These are phyloP conservation scores for Thysanoteuthis rhombus DNA, from an alignment of 2,888 invertebrate genomes.

Conservation along the genomic window DNA sequence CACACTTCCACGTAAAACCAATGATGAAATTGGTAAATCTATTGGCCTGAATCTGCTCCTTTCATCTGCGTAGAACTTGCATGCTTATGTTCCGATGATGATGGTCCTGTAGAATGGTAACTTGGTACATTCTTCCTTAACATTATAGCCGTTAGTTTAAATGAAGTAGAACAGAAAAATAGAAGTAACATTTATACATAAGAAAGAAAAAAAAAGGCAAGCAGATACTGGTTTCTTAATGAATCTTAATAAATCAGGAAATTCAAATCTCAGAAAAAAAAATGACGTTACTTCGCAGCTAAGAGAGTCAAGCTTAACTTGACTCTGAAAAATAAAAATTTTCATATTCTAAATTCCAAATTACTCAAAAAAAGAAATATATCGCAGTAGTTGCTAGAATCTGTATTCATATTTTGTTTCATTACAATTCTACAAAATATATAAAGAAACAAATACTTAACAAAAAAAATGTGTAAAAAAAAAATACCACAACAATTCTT, in stretches of 20 bases:
- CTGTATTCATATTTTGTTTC: background rate
- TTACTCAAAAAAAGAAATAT: background rate
- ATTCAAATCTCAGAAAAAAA: background rate
- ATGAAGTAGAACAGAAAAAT: background rate
- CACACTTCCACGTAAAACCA: background rate
- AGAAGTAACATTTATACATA: background rate
- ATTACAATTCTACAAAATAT: background rate
- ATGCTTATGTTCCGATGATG: background rate
- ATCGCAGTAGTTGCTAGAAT: background rate
- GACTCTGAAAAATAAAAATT: background rate
- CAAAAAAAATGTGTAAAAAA: background rate
- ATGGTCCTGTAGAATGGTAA: background rate
- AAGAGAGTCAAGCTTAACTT: background rate
- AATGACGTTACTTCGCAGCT: background rate
- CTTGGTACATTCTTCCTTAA: background rate
- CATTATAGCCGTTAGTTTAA: background rate
- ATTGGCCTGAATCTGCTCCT: background rate
- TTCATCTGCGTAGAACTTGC: background rate
- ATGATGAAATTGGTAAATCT: no score
- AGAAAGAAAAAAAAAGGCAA: background rate
- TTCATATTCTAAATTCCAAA: background rate
- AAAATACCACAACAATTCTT: background rate
- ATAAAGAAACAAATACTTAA: background rate
- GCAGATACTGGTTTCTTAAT: background rate
- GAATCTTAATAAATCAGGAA: background rate